A percentile compares a stretch with the other conserved stretches of the same genome.
Evolutionary conservation across 1,140 invertebrate genomes (phyloP).

Genomic region (Nylanderia fulva): DNA sequence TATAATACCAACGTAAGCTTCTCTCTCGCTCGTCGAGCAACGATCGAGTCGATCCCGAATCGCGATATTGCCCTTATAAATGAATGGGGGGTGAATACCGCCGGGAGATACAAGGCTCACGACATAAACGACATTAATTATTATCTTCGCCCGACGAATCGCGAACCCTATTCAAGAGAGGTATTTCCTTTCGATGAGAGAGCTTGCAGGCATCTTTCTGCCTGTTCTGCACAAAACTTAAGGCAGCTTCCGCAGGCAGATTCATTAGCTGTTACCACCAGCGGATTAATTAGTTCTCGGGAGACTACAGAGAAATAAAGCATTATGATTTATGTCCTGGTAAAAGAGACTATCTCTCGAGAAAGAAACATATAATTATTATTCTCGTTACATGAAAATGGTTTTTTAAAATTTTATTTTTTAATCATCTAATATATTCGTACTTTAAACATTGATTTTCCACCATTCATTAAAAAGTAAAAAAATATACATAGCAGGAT

Average conservation of each 20-base stretch:
- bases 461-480: neutral
- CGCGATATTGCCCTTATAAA: constrained; percentile 70
- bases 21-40: constrained; percentile 41
- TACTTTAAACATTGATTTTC: neutral
- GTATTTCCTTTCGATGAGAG: constrained; percentile 9
- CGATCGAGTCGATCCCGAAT: constrained; percentile 62
- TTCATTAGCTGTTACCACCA: constrained; percentile 54
- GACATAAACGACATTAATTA: constrained; percentile 60
- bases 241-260: constrained; percentile 26
- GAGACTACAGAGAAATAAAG: constrained; percentile 21
- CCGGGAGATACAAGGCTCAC: constrained; percentile 36
- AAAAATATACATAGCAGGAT: neutral
- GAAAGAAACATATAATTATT: constrained; percentile 8
- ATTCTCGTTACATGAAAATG: neutral
- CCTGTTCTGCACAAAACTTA: constrained; percentile 48
- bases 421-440: neutral
- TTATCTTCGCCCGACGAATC: constrained; percentile 17
- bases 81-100: constrained; percentile 57
- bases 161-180: neutral
- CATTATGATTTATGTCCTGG: constrained; percentile 19
- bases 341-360: constrained; percentile 1
- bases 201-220: constrained; percentile 22
- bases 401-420: constrained; percentile 5
- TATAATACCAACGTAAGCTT: constrained; percentile 5
- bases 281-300: constrained; percentile 48